These are phyloP conservation scores for Neodiprion lecontei DNA, from an alignment of 1,140 invertebrate species.

Conservation along the genomic window DNA sequence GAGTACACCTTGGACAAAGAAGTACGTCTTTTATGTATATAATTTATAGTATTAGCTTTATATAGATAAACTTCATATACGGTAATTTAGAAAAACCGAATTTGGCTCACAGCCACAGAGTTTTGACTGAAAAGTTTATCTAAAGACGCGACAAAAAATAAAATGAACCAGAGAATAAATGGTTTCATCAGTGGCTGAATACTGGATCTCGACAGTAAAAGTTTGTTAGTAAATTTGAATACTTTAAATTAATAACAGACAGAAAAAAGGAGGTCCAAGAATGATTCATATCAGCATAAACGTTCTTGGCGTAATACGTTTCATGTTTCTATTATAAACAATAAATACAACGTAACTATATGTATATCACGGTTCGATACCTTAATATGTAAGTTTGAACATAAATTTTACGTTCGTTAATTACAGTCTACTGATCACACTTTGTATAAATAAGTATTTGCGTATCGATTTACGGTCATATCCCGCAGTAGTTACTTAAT, in stretches of 20 bases:
- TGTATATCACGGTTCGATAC: background rate
- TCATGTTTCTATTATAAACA: background rate
- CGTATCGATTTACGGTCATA: background rate
- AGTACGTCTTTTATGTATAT: background rate
- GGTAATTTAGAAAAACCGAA: background rate
- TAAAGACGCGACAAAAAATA: background rate
- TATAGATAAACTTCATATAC: background rate
- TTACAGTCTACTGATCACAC: slow-evolving; percentile 13
- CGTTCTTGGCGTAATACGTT: background rate
- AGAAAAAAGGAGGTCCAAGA: background rate
- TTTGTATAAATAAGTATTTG: slow-evolving; percentile 14
- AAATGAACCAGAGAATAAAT: background rate
- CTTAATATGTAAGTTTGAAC: slow-evolving; percentile 6
- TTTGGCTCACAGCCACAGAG: too few species aligned
- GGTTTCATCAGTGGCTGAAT: background rate
- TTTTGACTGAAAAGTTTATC: too few species aligned
- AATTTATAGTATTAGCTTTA: background rate
- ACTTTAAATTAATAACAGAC: background rate
- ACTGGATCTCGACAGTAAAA: background rate
- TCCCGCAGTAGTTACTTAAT: background rate
- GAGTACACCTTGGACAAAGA: background rate
- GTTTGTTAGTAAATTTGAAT: background rate
- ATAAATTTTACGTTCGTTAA: background rate
- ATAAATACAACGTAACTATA: background rate
- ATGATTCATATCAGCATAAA: background rate